Percentiles rank a stretch among this genome's conserved stretches.
Conservation (phyloP, 2,797 vertebrate species). For the Lithobates sylvaticus region DNA sequence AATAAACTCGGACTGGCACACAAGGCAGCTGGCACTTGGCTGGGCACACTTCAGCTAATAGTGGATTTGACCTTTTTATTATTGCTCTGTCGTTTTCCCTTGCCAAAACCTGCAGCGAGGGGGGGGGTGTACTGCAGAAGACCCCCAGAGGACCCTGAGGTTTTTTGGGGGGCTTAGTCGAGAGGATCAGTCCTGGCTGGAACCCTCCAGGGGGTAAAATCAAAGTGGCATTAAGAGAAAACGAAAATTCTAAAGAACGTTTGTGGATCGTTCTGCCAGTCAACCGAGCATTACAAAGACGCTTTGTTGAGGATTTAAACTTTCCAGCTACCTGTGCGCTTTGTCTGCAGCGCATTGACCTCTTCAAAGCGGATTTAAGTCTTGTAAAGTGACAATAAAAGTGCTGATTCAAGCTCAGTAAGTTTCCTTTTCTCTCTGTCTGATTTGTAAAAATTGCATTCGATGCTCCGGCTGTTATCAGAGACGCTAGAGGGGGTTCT, state of each 20-base stretch:
- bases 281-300: neutral
- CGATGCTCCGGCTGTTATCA: no score
- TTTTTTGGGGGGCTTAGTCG: no score
- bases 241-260: no score
- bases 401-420: neutral
- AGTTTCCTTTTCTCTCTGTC: neutral
- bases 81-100: neutral
- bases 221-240: no score
- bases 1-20: constrained; percentile 11
- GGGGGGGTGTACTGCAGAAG: no score
- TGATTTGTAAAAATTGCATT: no score
- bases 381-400: neutral
- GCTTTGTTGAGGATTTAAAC: constrained; percentile 8
- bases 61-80: constrained; percentile 20
- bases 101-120: neutral
- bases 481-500: no score
- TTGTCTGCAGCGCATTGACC: neutral
- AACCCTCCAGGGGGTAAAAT: no score
- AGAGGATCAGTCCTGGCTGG: no score
- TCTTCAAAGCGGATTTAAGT: neutral
- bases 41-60: constrained; percentile 4
- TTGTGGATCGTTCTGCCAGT: no score
- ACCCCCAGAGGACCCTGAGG: no score
- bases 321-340: no score
- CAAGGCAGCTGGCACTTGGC: neutral